phyloP scores from a whole-genome alignment of 1,140 invertebrate genomes.

The Mercenaria mercenaria region DNA sequence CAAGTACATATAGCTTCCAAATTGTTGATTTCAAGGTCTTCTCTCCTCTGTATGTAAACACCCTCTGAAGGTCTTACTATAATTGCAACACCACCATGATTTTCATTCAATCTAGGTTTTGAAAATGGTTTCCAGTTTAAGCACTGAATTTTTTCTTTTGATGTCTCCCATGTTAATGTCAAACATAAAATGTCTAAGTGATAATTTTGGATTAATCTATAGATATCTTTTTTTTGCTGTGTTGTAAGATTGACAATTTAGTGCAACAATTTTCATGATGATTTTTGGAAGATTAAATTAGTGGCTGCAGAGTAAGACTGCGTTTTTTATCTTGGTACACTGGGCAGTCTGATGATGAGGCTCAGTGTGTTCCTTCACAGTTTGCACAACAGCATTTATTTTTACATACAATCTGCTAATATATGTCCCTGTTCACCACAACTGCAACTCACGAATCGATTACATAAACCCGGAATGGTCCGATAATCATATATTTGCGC shows the following conservation, averaged over 20 bases:
- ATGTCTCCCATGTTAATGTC: neutral
- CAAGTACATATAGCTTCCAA: neutral
- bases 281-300: neutral
- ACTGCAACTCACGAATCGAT: neutral
- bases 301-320: neutral
- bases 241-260: no score
- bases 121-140: neutral
- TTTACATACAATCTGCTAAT: neutral
- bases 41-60: no score
- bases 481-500: no score
- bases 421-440: slow-evolving; percentile 5
- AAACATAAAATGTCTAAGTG: neutral
- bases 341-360: neutral
- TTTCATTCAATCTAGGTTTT: neutral
- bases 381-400: neutral
- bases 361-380: neutral
- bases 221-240: no score
- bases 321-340: neutral
- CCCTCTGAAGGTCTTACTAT: neutral
- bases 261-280: no score
- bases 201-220: no score
- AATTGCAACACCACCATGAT: neutral
- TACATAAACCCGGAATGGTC: no score
- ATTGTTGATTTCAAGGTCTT: neutral
- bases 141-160: neutral